Evolutionary conservation across 2,888 invertebrate species (phyloP).

Genomic region (Temnothorax rugatulus): DNA sequence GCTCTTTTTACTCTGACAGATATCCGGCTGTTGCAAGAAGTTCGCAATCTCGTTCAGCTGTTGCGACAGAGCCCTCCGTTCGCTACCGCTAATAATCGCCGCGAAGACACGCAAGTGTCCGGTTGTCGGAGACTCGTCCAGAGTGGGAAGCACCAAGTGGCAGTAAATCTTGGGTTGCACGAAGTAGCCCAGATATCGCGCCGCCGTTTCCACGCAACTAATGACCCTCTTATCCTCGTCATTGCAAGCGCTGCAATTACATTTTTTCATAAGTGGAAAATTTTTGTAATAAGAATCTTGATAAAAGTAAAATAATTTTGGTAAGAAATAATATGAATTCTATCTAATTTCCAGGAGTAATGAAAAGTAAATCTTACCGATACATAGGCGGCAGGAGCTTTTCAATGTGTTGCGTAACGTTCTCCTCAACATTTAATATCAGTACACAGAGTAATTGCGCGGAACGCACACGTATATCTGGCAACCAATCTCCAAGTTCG

Average conservation of each 20-base stretch:
- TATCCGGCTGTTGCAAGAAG: slow-evolving; percentile 88
- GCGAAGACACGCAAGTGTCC: slow-evolving; percentile 89
- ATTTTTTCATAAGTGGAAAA: neutral
- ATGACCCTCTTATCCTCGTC: slow-evolving; percentile 90
- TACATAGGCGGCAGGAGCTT: slow-evolving; percentile 88
- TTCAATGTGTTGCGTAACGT: slow-evolving; percentile 90
- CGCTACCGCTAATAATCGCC: slow-evolving; percentile 89
- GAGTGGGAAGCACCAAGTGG: slow-evolving; percentile 89
- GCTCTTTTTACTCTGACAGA: slow-evolving; percentile 89
- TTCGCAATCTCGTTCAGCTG: slow-evolving; percentile 88
- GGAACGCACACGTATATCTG: slow-evolving; percentile 89
- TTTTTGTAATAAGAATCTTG: neutral
- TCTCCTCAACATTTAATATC: slow-evolving; percentile 91
- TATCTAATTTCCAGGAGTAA: neutral
- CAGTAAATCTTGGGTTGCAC: slow-evolving; percentile 91
- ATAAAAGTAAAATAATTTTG: neutral
- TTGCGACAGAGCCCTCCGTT: slow-evolving; percentile 85
- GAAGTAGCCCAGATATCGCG: slow-evolving; percentile 92
- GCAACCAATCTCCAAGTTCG: slow-evolving; percentile 94
- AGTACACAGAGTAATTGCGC: slow-evolving; percentile 92
- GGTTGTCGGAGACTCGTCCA: slow-evolving; percentile 87
- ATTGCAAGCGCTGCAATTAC: slow-evolving; percentile 86
- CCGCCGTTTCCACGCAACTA: slow-evolving; percentile 89
- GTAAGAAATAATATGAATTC: neutral
- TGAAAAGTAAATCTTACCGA: slow-evolving; percentile 79